Percentiles rank a stretch among this genome's conserved stretches.
phyloP scores from a whole-genome alignment of 2,888 invertebrate species.

The Zele albiditarsus region DNA sequence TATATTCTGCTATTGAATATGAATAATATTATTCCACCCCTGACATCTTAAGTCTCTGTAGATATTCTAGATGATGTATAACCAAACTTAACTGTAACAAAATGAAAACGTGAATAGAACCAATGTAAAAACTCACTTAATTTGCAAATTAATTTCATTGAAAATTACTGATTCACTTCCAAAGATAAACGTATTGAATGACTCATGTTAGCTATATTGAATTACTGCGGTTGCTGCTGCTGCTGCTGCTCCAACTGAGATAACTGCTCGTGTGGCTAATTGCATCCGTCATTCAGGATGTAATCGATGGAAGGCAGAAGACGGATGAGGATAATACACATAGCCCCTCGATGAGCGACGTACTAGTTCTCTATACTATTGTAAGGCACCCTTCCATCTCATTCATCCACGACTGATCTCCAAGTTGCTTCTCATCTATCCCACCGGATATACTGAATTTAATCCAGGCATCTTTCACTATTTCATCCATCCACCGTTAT shows the following conservation, averaged over 20 bases:
- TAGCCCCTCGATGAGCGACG: slow-evolving; percentile 26
- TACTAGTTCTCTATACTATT: background rate
- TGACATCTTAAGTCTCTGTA: no score
- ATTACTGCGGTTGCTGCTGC: background rate
- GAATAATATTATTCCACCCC: no score
- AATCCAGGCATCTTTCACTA: slow-evolving; percentile 24
- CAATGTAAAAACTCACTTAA: no score
- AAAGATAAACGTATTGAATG: no score
- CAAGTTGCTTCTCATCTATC: background rate
- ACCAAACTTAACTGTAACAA: no score
- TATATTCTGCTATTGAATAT: background rate
- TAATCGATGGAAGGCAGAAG: slow-evolving; percentile 55
- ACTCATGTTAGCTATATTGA: no score
- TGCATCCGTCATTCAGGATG: slow-evolving; percentile 57
- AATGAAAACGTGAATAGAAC: no score
- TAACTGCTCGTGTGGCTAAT: slow-evolving; percentile 53
- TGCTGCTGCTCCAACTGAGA: slow-evolving; percentile 20
- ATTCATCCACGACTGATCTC: slow-evolving; percentile 17
- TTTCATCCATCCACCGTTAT: background rate
- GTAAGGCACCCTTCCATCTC: slow-evolving; percentile 34
- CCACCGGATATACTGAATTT: slow-evolving; percentile 4
- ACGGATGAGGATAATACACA: slow-evolving; percentile 48
- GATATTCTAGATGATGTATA: no score
- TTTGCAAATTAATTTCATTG: no score
- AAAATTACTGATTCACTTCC: no score